Conservation (phyloP, 2,797 vertebrate genomes). For the Lutjanus campechanus region DNA sequence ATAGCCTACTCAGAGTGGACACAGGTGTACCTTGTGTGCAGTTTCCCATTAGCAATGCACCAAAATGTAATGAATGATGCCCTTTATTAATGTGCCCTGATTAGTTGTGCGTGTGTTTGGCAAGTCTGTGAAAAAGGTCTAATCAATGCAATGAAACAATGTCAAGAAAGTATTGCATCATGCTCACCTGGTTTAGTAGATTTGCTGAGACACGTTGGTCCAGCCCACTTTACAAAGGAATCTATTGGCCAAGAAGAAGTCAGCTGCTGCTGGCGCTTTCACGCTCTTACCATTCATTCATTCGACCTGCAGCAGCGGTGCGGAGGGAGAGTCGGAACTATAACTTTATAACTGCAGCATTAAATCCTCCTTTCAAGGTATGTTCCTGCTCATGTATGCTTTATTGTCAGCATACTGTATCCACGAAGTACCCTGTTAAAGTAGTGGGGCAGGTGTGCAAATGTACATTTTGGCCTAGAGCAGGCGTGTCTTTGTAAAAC, state of each 20-base stretch:
- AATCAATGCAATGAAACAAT: background rate
- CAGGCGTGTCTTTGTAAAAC: background rate
- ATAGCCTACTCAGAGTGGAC: no score
- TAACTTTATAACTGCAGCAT: background rate
- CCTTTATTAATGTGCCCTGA: background rate
- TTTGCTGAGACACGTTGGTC: background rate
- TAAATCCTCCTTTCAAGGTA: background rate
- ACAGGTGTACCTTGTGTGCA: no score
- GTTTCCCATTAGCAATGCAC: no score
- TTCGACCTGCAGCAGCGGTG: background rate
- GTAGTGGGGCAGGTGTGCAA: background rate
- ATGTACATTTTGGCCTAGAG: background rate
- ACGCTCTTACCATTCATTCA: background rate
- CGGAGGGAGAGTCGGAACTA: background rate
- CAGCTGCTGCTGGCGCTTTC: background rate
- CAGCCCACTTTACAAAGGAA: background rate
- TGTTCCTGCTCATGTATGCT: background rate
- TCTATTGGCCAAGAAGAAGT: background rate
- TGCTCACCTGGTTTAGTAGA: background rate
- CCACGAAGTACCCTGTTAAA: background rate
- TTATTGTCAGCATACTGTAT: background rate
- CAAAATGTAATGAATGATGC: no score
- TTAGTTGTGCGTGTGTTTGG: background rate
- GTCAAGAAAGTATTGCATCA: conserved; percentile 14
- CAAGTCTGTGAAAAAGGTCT: background rate